These are phyloP conservation scores for Ochropacha duplaris DNA, from an alignment of 2,888 invertebrate genomes.

Conservation along the genomic window DNA sequence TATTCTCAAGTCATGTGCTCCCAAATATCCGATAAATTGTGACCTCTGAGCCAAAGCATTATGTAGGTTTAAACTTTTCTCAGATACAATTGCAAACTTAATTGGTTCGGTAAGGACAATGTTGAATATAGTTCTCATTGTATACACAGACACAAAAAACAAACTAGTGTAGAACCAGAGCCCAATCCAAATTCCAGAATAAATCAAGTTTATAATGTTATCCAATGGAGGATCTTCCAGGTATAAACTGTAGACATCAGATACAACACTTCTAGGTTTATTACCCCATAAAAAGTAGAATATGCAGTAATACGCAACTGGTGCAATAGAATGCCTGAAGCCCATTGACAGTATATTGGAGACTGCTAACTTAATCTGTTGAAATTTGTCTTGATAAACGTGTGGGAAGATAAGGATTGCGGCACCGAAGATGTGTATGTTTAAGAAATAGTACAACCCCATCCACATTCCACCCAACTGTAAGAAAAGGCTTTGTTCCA, in stretches of 20 bases:
- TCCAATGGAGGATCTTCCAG: constrained; percentile 79
- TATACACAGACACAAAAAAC: constrained; percentile 87
- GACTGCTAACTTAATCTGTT: constrained; percentile 85
- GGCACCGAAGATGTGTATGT: constrained; percentile 78
- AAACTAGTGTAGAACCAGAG: constrained; percentile 87
- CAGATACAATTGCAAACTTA: constrained; percentile 84
- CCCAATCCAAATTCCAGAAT: constrained; percentile 82
- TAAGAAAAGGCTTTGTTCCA: constrained; percentile 86
- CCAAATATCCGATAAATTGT: constrained; percentile 89
- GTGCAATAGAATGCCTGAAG: constrained; percentile 83
- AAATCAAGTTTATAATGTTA: constrained; percentile 70
- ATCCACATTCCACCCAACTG: constrained; percentile 87
- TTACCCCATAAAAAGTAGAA: constrained; percentile 85
- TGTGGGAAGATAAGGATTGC: constrained; percentile 86
- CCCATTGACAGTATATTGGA: constrained; percentile 82
- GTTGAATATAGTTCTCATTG: constrained; percentile 87
- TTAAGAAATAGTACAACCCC: constrained; percentile 83
- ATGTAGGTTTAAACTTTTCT: constrained; percentile 78
- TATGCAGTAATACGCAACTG: constrained; percentile 83
- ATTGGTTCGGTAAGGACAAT: constrained; percentile 88
- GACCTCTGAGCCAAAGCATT: constrained; percentile 85
- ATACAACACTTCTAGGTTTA: constrained; percentile 75
- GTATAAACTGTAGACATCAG: constrained; percentile 79
- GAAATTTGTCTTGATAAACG: constrained; percentile 87
- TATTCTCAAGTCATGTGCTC: constrained; percentile 88